Evolutionary conservation across 1,140 invertebrate genomes (phyloP).

Genomic region (Brachionus koreanus): DNA sequence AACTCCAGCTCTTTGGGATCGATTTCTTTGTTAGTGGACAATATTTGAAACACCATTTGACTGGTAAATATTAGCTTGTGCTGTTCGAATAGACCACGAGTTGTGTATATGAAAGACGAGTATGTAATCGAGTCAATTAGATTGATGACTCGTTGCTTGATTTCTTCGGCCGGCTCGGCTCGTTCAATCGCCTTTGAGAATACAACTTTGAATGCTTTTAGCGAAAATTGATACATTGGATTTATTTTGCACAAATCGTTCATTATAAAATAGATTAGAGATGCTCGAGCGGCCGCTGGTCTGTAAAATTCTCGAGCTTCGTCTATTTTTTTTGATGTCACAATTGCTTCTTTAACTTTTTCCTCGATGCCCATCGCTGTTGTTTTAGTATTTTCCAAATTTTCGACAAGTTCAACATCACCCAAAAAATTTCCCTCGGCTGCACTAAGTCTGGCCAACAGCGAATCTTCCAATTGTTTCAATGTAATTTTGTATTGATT

Average conservation of each 20-base stretch:
- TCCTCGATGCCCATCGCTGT: slow-evolving; percentile 89
- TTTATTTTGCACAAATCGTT: slow-evolving; percentile 94
- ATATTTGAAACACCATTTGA: slow-evolving; percentile 90
- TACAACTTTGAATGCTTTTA: slow-evolving; percentile 94
- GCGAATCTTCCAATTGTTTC: slow-evolving; percentile 84
- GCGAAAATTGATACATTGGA: slow-evolving; percentile 92
- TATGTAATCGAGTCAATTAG: slow-evolving; percentile 90
- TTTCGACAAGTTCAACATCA: slow-evolving; percentile 85
- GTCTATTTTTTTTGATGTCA: slow-evolving; percentile 88
- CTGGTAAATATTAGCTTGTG: slow-evolving; percentile 93
- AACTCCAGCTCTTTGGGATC: slow-evolving; percentile 81
- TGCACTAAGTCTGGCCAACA: slow-evolving; percentile 81
- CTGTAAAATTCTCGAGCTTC: slow-evolving; percentile 84
- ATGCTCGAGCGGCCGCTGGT: slow-evolving; percentile 82
- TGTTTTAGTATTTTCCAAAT: slow-evolving; percentile 88
- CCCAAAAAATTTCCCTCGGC: slow-evolving; percentile 84
- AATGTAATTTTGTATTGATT: slow-evolving; percentile 94
- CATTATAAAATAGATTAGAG: slow-evolving; percentile 89
- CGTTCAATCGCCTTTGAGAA: slow-evolving; percentile 90
- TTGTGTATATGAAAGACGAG: slow-evolving; percentile 89
- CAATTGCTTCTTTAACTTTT: slow-evolving; percentile 83
- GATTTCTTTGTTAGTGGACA: slow-evolving; percentile 78
- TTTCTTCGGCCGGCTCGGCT: slow-evolving; percentile 75
- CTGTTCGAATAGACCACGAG: slow-evolving; percentile 86
- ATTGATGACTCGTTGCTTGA: slow-evolving; percentile 74